Conservation (phyloP, 1,140 invertebrate genomes). For the Bombus waltoni region DNA sequence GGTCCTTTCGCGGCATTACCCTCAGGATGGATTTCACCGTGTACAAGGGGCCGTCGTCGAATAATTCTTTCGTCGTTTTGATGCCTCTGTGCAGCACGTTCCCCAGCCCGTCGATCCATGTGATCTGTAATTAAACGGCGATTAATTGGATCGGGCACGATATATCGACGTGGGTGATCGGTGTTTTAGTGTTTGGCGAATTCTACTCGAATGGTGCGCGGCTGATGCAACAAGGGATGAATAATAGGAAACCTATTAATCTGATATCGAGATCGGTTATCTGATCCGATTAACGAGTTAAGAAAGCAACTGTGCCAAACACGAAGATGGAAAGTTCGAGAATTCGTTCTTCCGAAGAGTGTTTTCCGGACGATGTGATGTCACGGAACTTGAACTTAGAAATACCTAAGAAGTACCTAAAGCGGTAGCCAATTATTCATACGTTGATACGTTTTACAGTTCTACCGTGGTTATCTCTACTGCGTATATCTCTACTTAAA, state of each 20-base stretch:
- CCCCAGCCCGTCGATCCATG: constrained; percentile 95
- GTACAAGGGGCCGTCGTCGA: constrained; percentile 90
- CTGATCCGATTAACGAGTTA: background rate
- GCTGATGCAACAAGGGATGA: background rate
- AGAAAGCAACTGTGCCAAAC: background rate
- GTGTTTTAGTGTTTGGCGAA: background rate
- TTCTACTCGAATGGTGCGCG: background rate
- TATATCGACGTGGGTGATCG: background rate
- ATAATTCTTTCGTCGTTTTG: constrained; percentile 88
- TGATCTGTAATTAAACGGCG: constrained; percentile 86
- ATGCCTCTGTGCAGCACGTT: constrained; percentile 90
- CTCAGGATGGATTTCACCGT: constrained; percentile 93
- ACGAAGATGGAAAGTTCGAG: background rate
- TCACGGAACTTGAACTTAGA: background rate
- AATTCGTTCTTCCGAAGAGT: background rate
- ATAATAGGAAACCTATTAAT: background rate
- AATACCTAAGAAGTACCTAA: too few relatives aligned
- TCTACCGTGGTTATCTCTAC: background rate
- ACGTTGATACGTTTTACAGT: background rate
- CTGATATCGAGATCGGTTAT: background rate
- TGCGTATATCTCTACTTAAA: too few relatives aligned
- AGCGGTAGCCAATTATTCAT: background rate
- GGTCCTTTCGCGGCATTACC: constrained; percentile 91
- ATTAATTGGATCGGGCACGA: constrained; percentile 33
- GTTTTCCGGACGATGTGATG: background rate